phyloP scores from a whole-genome alignment of 2,113 vertebrate species.

The Upupa epops region DNA sequence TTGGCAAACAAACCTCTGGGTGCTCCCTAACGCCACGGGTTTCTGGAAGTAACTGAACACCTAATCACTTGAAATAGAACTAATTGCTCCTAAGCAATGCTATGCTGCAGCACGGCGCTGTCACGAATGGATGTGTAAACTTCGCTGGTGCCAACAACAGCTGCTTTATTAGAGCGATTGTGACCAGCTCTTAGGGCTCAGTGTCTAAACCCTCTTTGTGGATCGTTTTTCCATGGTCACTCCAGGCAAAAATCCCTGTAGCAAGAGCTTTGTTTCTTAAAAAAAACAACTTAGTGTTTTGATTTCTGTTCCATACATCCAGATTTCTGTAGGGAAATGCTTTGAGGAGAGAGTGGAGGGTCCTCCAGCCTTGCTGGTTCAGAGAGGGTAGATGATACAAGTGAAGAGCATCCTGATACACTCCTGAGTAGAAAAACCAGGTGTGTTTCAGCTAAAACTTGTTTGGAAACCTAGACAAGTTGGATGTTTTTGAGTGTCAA shows the following conservation, averaged over 20 bases:
- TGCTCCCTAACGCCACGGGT: neutral
- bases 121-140: constrained; percentile 57
- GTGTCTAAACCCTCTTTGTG: neutral
- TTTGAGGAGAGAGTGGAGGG: neutral
- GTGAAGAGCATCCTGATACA: neutral
- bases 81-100: constrained; percentile 38
- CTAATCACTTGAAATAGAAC: neutral
- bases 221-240: constrained; percentile 28
- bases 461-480: neutral
- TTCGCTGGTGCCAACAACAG: constrained; percentile 49
- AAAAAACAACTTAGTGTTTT: neutral
- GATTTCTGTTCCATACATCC: neutral
- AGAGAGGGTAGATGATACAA: neutral
- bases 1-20: neutral
- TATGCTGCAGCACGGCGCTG: constrained; percentile 10
- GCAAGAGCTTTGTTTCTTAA: neutral
- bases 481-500: neutral
- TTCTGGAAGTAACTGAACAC: constrained; percentile 1
- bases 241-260: neutral
- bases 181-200: constrained; percentile 1
- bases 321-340: neutral
- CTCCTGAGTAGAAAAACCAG: neutral
- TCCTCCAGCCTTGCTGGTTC: neutral
- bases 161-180: constrained; percentile 49
- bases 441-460: neutral